Percentiles rank a stretch among this genome's conserved stretches.
Conservation (phyloP, 2,888 invertebrate genomes). For the Himalopsyche japonica region DNA sequence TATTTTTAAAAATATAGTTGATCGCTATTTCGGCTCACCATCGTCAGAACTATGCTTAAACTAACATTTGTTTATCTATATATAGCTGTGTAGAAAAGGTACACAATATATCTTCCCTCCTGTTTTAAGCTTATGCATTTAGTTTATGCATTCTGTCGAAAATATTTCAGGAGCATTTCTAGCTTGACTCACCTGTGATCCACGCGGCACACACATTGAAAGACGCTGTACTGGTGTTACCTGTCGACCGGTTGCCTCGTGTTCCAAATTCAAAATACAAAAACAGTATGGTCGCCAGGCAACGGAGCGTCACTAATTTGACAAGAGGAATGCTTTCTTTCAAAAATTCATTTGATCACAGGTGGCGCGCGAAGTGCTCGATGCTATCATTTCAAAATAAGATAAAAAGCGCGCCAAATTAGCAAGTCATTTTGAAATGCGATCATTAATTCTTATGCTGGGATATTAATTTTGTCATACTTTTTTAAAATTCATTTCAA, state of each 20-base stretch:
- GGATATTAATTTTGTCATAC: neutral
- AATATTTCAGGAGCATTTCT: no score
- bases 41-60: no score
- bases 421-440: neutral
- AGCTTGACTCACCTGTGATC: neutral
- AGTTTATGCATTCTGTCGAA: no score
- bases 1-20: no score
- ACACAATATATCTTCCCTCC: no score
- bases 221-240: neutral
- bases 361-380: neutral
- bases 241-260: constrained; percentile 13
- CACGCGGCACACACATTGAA: neutral
- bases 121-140: no score
- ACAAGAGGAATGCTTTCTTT: neutral
- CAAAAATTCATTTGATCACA: neutral
- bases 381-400: neutral
- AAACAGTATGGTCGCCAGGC: constrained; percentile 10
- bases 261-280: constrained; percentile 25
- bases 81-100: no score
- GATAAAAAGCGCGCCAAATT: neutral
- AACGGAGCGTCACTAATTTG: constrained; percentile 7
- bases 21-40: no score
- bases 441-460: neutral
- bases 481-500: neutral
- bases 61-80: no score